Conservation (phyloP, 2,113 vertebrate species). For the Diadophis punctatus region DNA sequence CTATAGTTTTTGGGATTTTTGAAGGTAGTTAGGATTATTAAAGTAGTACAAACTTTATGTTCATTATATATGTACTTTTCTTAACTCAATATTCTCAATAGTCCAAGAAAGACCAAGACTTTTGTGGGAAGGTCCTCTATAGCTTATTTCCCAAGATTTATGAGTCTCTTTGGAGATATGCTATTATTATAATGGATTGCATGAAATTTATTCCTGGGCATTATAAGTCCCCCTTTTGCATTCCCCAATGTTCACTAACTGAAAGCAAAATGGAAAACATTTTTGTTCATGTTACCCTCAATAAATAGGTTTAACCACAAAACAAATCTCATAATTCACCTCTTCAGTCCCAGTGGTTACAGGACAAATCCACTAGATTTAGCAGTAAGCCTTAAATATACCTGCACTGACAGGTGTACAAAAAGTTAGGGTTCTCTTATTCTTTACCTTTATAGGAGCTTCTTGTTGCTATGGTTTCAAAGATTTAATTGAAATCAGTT, state of each 20-base stretch:
- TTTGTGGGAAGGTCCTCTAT: not conserved
- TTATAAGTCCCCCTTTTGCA: slow-evolving; percentile 9
- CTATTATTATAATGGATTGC: not conserved
- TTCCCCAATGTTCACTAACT: slow-evolving; percentile 35
- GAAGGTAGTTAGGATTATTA: not conserved
- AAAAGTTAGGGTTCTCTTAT: slow-evolving; percentile 46
- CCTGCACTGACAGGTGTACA: slow-evolving; percentile 39
- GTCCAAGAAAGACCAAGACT: not conserved
- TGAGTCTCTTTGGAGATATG: not conserved
- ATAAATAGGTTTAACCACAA: slow-evolving; percentile 52
- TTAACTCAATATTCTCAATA: not conserved
- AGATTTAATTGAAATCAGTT: slow-evolving; percentile 56
- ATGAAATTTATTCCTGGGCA: slow-evolving; percentile 10
- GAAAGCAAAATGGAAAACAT: slow-evolving; percentile 28
- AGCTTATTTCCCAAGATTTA: slow-evolving; percentile 2
- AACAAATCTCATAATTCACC: slow-evolving; percentile 63
- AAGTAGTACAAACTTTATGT: not conserved
- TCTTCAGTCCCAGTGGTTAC: slow-evolving; percentile 48
- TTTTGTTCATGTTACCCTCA: slow-evolving; percentile 48
- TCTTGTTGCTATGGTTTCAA: slow-evolving; percentile 69
- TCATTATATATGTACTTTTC: not conserved
- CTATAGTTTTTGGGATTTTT: not conserved
- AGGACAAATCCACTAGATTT: slow-evolving; percentile 64
- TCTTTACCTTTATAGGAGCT: slow-evolving; percentile 51
- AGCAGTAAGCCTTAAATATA: slow-evolving; percentile 60